phyloP scores from a whole-genome alignment of 2,888 invertebrate species.

The Graphium colonna region DNA sequence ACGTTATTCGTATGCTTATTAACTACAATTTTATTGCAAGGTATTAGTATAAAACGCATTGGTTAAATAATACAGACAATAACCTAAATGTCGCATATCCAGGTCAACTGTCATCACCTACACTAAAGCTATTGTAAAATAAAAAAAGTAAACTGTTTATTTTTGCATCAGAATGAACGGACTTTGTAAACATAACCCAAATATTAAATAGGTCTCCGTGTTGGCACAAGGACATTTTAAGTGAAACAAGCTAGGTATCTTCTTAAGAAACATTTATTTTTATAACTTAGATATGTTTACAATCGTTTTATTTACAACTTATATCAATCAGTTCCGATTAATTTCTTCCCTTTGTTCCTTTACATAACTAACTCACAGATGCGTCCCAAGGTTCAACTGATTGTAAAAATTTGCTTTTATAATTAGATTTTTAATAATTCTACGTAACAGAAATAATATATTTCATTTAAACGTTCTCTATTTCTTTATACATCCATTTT shows the following conservation, averaged over 20 bases:
- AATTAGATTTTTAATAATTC: background rate
- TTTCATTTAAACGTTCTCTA: constrained; percentile 7
- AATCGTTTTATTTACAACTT: constrained; percentile 59
- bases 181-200: constrained; percentile 4
- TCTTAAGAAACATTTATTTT: constrained; percentile 33
- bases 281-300: constrained; percentile 29
- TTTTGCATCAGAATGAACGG: background rate
- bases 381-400: constrained; percentile 26
- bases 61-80: too few species aligned
- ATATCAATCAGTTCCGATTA: constrained; percentile 75
- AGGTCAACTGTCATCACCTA: too few species aligned
- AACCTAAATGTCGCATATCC: too few species aligned
- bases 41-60: too few species aligned
- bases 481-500: background rate
- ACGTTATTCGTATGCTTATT: too few species aligned
- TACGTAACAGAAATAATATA: constrained; percentile 6
- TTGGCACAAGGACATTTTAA: constrained; percentile 47
- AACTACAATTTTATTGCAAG: too few species aligned
- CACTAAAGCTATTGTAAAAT: background rate
- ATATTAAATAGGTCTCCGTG: background rate
- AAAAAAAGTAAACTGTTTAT: background rate
- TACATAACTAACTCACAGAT: constrained; percentile 47
- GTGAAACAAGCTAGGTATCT: constrained; percentile 30
- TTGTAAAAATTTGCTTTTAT: constrained; percentile 1
- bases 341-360: constrained; percentile 44